Base-by-base conservation (phyloP, 1,140 invertebrate genomes). In the Aphaenogaster floridana region DNA sequence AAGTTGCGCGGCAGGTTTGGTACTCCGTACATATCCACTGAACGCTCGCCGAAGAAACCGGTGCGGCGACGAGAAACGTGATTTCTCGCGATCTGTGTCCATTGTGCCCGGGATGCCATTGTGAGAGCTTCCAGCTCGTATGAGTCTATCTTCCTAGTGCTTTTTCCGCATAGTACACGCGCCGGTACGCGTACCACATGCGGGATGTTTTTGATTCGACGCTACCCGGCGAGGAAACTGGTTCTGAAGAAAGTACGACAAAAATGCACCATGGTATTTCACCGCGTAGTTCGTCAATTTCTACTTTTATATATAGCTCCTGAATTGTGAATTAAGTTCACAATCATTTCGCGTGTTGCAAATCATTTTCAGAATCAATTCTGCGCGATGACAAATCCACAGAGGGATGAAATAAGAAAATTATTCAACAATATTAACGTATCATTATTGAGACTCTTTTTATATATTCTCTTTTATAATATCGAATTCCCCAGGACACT, bases 21-120 rank as follows among this genome's bases (percentile, higher is more conserved):
- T 64, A 50, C 42, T 36, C n/a, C 59, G 52, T 64, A 66, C 21
- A 86, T 78, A 77, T 85, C 59, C 52, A 36, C 11, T 50, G 66
- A 57, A 71, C 52, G 39, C 54, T 63, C 81, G 59, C 71, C 57
- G 34, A 78, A 77, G 57, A 45, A 78, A 63, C 80, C n/a, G 21
- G 64, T 50, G 63, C n/a, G 15, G 59, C 61, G 57, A 61, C 50
- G 80, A 78, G 72, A 64, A 85, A 64, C 48, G 59, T 79, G 74
- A 68, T 86, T 86, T 86, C 63, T 86, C 74, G 74, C 61, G 83
- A 86, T 78, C 83, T 78, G 59, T 78, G 72, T 52, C 61, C 83
- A 78, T 86, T 86, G 83, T 79, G 59, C 48, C 48, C 34, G 59
- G 45, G n/a, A 78, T 64, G 59, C 83, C 59, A 78, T 85, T 85